A percentile compares a stretch with the other conserved stretches of the same genome.
phyloP scores from a whole-genome alignment of 2,888 invertebrate genomes.

The Drosophila affinis region DNA sequence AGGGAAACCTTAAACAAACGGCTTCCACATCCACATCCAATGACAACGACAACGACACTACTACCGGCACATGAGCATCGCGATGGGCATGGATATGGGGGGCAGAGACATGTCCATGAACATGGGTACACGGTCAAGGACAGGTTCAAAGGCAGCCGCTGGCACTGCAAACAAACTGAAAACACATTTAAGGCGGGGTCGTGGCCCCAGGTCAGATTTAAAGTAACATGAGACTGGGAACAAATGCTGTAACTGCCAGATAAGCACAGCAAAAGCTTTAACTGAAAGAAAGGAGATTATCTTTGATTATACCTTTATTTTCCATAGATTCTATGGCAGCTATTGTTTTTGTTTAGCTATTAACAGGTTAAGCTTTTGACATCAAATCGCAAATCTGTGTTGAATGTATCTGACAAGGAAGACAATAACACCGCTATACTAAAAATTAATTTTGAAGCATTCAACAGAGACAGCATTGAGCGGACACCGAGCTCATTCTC shows the following conservation, averaged over 20 bases:
- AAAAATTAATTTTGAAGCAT: background rate
- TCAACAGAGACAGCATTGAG: constrained; percentile 5
- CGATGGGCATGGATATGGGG: constrained; percentile 14
- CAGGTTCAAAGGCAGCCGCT: constrained; percentile 24
- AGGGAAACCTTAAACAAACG: constrained; percentile 38
- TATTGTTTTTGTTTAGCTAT: too few species aligned
- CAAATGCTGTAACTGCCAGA: background rate
- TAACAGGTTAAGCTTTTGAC: too few species aligned
- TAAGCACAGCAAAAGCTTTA: background rate
- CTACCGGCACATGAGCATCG: constrained; percentile 36
- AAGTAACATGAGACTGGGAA: constrained; percentile 28
- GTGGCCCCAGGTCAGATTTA: constrained; percentile 20
- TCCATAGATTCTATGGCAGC: too few species aligned
- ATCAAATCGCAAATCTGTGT: too few species aligned
- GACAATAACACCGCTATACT: too few species aligned
- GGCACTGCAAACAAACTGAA: constrained; percentile 23
- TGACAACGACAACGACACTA: constrained; percentile 4
- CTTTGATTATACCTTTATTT: too few species aligned
- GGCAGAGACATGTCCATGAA: constrained; percentile 17
- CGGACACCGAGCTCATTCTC: background rate
- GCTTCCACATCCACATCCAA: constrained; percentile 16
- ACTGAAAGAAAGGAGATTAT: background rate
- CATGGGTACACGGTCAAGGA: constrained; percentile 15
- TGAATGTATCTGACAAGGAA: too few species aligned
- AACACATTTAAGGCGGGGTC: constrained; percentile 18